Evolutionary conservation across 1,140 invertebrate genomes (phyloP).

Genomic region (Magallana angulata): DNA sequence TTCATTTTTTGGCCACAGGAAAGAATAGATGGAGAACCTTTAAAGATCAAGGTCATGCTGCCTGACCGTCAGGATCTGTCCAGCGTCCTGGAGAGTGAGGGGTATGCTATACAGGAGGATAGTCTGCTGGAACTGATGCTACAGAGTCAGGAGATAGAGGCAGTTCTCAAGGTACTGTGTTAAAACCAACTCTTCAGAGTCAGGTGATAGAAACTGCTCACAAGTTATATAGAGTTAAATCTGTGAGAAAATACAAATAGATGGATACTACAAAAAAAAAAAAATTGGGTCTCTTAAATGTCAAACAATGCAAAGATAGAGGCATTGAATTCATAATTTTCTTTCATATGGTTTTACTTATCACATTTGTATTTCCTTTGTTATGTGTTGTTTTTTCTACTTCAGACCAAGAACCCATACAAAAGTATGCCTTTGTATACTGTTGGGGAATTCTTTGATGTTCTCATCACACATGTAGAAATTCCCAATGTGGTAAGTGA

Average conservation of each 20-base stretch:
- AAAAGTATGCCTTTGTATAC: not conserved
- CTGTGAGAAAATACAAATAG: too few species aligned
- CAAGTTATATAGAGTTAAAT: not conserved
- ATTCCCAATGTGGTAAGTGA: slow-evolving; percentile 65
- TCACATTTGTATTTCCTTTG: not conserved
- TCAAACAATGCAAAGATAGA: too few species aligned
- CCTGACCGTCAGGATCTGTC: slow-evolving; percentile 39
- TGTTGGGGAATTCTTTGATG: slow-evolving; percentile 49
- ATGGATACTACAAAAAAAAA: too few species aligned
- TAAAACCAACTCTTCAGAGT: not conserved
- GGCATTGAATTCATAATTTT: too few species aligned
- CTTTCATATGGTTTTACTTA: too few species aligned
- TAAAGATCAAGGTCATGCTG: slow-evolving; percentile 37
- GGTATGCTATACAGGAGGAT: slow-evolving; percentile 30
- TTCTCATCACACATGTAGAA: slow-evolving; percentile 60
- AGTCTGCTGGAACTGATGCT: slow-evolving; percentile 28
- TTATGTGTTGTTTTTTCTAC: not conserved
- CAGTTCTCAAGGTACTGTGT: slow-evolving; percentile 23
- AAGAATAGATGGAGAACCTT: not conserved
- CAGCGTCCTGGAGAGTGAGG: slow-evolving; percentile 12
- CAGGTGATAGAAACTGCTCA: not conserved
- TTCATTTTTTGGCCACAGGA: slow-evolving; percentile 21
- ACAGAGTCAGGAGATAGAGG: slow-evolving; percentile 44
- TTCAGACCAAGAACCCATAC: slow-evolving; percentile 51
- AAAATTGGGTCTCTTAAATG: too few species aligned